A percentile compares a stretch with the other conserved stretches of the same genome.
phyloP scores from a whole-genome alignment of 2,888 invertebrate genomes.

The Chesias legatella region DNA sequence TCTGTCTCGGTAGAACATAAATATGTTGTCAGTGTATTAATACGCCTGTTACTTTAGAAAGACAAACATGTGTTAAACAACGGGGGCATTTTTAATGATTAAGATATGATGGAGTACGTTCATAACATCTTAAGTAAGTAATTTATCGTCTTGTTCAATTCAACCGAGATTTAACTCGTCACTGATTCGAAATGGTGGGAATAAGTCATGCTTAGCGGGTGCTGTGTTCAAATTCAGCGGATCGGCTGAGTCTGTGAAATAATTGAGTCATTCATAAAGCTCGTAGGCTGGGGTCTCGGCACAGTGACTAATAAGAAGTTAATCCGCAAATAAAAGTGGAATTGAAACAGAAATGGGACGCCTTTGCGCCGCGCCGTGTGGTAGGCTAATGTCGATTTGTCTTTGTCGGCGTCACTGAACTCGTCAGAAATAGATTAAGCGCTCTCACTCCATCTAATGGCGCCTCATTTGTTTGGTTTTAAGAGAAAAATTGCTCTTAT shows the following conservation, averaged over 20 bases:
- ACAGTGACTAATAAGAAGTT: conserved; percentile 80
- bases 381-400: conserved; percentile 80
- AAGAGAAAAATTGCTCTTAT: conserved; percentile 78
- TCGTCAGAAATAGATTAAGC: conserved; percentile 82
- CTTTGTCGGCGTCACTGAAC: conserved; percentile 81
- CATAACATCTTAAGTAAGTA: conserved; percentile 30
- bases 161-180: conserved; percentile 17
- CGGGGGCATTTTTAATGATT: conserved; percentile 41
- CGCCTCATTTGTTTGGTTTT: conserved; percentile 80
- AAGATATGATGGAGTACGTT: conserved; percentile 32
- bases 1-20: conserved; percentile 55
- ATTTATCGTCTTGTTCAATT: conserved; percentile 20
- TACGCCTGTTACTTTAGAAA: conserved; percentile 49
- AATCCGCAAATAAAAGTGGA: conserved; percentile 81
- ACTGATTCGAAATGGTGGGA: conserved; percentile 31
- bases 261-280: conserved; percentile 79
- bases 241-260: conserved; percentile 64
- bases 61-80: conserved; percentile 54
- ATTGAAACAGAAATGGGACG: conserved; percentile 79
- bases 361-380: conserved; percentile 77
- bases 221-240: conserved; percentile 29
- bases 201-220: conserved; percentile 43
- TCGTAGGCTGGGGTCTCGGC: conserved; percentile 63
- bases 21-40: conserved; percentile 69
- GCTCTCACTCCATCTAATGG: conserved; percentile 80